Evolutionary conservation across 2,888 invertebrate genomes (phyloP), one percentile per base, ranked within the genome.

Genomic region (Heteromyza rotundicornis): DNA sequence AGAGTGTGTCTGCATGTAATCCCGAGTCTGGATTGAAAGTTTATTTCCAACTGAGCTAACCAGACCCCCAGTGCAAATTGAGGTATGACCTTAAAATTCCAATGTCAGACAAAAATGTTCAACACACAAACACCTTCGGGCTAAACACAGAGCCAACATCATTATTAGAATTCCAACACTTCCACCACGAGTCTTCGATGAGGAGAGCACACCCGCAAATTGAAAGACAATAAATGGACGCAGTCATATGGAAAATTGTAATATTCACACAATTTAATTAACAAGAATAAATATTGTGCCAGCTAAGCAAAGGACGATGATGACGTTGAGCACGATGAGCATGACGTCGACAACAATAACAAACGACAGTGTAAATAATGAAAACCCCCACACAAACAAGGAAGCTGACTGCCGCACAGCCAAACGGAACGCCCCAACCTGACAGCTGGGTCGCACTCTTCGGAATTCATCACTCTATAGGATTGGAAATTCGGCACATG

Each of bases 181-280:
- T 32, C 12, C 8, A 7, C 10, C 40, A 7, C 40, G 40, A 14
- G 5, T 8, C 32, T 8, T 12, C 32, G 60, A 62, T n/a, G n/a
- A n/a, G n/a, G n/a, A n/a, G n/a, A n/a, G n/a, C 64, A 64, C 67
- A 67, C 70, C 72, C 73, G 66, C 78, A 77, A 79, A 79, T 78
- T 77, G 77, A 77, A 76, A 77, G 77, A 78, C 78, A 78, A 79
- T 78, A 78, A 80, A 76, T 73, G 71, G 70, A 74, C 70, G 74
- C 79, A 80, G 71, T 76, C 78, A 78, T 71, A 75, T 70, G 77
- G 77, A 80, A 80, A 81, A 80, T 79, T 77, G 73, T 80, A 74
- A 80, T 80, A 80, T 81, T 80, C 79, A 77, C 79, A 80, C 81
- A 80, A 81, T 81, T 81, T 80, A 81, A 80, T 80, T 80, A 80